Percentiles rank a stretch among this genome's conserved stretches.
phyloP scores from a whole-genome alignment of 2,797 vertebrate species.

The Odontamblyopus rebecca region DNA sequence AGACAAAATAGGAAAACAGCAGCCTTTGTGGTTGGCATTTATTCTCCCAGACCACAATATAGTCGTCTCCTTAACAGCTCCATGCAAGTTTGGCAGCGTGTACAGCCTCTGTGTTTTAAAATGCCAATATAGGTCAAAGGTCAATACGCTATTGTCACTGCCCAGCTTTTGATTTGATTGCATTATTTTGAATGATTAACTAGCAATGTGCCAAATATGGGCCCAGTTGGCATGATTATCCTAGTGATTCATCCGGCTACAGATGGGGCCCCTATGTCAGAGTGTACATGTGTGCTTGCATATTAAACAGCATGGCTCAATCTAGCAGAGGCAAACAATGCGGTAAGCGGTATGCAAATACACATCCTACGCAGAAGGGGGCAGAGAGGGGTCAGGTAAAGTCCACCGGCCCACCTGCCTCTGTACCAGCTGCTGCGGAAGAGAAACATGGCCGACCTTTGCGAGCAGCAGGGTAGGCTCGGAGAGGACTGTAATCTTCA shows the following conservation, averaged over 20 bases:
- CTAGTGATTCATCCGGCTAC: slow-evolving; percentile 44
- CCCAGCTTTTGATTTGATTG: slow-evolving; percentile 4
- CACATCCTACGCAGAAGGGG: slow-evolving; percentile 41
- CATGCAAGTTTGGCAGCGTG: slow-evolving; percentile 21
- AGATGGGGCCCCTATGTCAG: slow-evolving; percentile 52
- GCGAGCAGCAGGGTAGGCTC: slow-evolving; percentile 50
- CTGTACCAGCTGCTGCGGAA: slow-evolving; percentile 38
- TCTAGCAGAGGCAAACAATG: slow-evolving; percentile 29
- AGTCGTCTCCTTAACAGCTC: slow-evolving; percentile 47
- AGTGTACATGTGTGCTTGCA: slow-evolving; percentile 38
- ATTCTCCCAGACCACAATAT: slow-evolving; percentile 47
- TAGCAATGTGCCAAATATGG: slow-evolving; percentile 30
- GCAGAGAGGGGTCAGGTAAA: slow-evolving; percentile 45
- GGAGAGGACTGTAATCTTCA: slow-evolving; percentile 56
- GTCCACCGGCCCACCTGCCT: slow-evolving; percentile 38
- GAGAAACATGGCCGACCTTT: slow-evolving; percentile 68
- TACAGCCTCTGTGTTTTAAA: slow-evolving; percentile 43
- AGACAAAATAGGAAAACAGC: slow-evolving; percentile 51
- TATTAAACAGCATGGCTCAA: slow-evolving; percentile 39
- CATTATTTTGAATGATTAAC: slow-evolving; percentile 31
- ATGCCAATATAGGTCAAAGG: slow-evolving; percentile 61
- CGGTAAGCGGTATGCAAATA: slow-evolving; percentile 12
- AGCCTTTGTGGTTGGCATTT: slow-evolving; percentile 65
- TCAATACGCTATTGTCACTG: slow-evolving; percentile 29
- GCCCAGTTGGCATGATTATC: slow-evolving; percentile 41